phyloP scores from a whole-genome alignment of 2,888 invertebrate species.

The Carterocephalus palaemon region DNA sequence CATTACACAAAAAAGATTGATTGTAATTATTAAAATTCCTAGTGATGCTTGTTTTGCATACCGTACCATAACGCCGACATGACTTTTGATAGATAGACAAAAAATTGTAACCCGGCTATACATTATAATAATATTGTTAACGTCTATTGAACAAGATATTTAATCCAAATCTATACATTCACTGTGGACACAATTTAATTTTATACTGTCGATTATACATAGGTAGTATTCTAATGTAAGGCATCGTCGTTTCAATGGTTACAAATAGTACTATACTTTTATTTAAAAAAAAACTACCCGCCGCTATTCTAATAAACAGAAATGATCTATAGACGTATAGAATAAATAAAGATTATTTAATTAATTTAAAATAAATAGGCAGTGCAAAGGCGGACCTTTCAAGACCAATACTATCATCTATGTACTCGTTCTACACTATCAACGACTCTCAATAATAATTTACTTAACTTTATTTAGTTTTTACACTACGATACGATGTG shows the following conservation, averaged over 20 bases:
- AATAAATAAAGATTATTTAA: slow-evolving; percentile 10
- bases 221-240: slow-evolving; percentile 19
- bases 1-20: too few species aligned
- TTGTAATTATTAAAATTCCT: too few species aligned
- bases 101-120: too few species aligned
- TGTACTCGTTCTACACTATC: slow-evolving; percentile 14
- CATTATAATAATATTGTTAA: background rate
- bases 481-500: too few species aligned
- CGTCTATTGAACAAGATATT: slow-evolving; percentile 12
- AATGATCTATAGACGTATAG: slow-evolving; percentile 15
- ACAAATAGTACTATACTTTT: background rate
- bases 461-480: slow-evolving; percentile 17
- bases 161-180: slow-evolving; percentile 18
- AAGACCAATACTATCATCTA: slow-evolving; percentile 20
- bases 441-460: slow-evolving; percentile 23
- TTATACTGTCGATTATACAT: slow-evolving; percentile 1
- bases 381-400: slow-evolving; percentile 23
- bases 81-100: too few species aligned
- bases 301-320: slow-evolving; percentile 13
- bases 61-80: too few species aligned
- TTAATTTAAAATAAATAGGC: slow-evolving; percentile 19
- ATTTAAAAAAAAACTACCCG: slow-evolving; percentile 1
- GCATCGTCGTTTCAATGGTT: slow-evolving; percentile 19
- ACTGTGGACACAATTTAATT: slow-evolving; percentile 18
- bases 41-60: too few species aligned